These are phyloP conservation scores for Chaetura pelagica DNA, from an alignment of 2,113 vertebrate species.

Conservation along the genomic window DNA sequence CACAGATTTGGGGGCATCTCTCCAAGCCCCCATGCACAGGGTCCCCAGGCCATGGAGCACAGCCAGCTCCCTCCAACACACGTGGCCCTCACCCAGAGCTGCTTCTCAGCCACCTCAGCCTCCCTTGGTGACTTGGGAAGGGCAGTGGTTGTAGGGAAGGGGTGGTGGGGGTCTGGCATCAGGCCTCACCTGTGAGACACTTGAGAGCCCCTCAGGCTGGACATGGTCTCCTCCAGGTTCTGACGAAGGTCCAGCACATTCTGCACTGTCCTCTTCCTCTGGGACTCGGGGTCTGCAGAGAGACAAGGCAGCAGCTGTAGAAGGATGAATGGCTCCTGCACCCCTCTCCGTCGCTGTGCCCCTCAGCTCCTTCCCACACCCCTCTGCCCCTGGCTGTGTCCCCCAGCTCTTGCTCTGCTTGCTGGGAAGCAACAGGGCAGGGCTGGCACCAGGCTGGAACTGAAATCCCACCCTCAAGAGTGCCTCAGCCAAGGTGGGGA, in stretches of 20 bases:
- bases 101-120: accelerated
- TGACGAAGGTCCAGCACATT: slow-evolving; percentile 96
- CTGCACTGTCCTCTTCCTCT: slow-evolving; percentile 95
- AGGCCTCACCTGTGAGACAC: slow-evolving; percentile 89
- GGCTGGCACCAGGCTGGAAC: neutral
- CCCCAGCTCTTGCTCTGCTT: neutral
- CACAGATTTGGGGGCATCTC: neutral
- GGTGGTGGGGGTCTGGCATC: accelerated
- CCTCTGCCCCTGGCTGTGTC: neutral
- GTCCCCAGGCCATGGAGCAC: neutral
- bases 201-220: slow-evolving; percentile 91
- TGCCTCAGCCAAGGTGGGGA: neutral
- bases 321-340: neutral
- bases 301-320: neutral
- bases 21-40: neutral
- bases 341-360: accelerated
- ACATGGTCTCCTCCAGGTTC: slow-evolving; percentile 98
- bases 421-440: neutral
- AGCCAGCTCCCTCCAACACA: neutral
- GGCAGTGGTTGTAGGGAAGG: neutral
- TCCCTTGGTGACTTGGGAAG: neutral
- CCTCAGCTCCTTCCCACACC: neutral
- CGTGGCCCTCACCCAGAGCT: neutral
- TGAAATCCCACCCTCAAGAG: neutral
- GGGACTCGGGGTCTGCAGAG: slow-evolving; percentile 89